Conservation (phyloP, 2,888 invertebrate genomes). For the Electrophaes corylata region DNA sequence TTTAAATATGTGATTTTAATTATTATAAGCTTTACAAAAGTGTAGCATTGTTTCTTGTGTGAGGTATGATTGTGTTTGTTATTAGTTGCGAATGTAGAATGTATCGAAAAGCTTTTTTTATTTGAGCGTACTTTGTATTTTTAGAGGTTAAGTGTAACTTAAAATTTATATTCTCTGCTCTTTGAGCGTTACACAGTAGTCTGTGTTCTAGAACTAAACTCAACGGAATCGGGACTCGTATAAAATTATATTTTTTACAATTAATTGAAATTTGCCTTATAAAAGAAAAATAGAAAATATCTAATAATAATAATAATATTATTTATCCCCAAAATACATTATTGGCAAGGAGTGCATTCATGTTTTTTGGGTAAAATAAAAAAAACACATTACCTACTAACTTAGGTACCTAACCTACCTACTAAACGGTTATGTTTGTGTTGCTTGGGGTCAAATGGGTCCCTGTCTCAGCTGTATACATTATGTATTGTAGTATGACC, state of each 20-base stretch:
- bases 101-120: constrained; percentile 18
- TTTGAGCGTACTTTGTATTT: constrained; percentile 10
- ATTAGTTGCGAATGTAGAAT: constrained; percentile 50
- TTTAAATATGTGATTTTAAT: constrained; percentile 82
- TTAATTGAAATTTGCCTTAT: neutral
- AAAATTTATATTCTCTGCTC: neutral
- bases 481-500: neutral
- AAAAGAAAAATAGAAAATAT: no score
- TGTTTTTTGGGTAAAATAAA: no score
- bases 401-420: no score
- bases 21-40: constrained; percentile 81
- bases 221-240: neutral
- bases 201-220: constrained; percentile 3
- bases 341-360: no score
- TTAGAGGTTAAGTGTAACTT: constrained; percentile 4
- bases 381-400: no score
- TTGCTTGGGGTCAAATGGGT: no score
- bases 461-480: no score
- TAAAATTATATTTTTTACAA: neutral
- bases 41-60: constrained; percentile 68
- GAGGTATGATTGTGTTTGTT: constrained; percentile 63
- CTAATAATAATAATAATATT: no score
- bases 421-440: no score
- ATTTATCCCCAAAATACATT: no score
- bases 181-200: neutral